phyloP scores from a whole-genome alignment of 2,888 invertebrate species.

The Campopleginae sp. region DNA sequence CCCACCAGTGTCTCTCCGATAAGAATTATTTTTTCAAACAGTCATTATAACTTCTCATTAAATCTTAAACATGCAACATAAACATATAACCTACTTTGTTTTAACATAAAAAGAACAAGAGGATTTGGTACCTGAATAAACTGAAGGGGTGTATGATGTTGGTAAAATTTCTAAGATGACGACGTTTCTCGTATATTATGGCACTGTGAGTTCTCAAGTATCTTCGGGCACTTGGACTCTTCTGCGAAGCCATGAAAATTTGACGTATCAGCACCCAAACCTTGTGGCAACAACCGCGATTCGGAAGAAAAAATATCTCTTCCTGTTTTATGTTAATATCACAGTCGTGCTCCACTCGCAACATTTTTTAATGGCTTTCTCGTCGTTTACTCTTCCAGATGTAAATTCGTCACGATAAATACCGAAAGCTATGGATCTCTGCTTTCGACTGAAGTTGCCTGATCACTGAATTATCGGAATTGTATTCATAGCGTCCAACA shows the following conservation, averaged over 20 bases:
- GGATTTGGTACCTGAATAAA: constrained; percentile 76
- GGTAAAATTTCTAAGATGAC: constrained; percentile 74
- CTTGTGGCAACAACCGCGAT: constrained; percentile 68
- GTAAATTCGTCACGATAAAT: constrained; percentile 16
- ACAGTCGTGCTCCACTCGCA: constrained; percentile 74
- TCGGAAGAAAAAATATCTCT: constrained; percentile 74
- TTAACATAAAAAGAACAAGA: constrained; percentile 16
- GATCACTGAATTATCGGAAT: constrained; percentile 14
- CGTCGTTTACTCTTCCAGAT: constrained; percentile 33
- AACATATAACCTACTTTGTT: constrained; percentile 5
- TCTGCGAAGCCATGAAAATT: constrained; percentile 78
- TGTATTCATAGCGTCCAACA: neutral
- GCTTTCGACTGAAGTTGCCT: constrained; percentile 48
- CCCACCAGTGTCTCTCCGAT: constrained; percentile 80
- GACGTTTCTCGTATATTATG: constrained; percentile 77
- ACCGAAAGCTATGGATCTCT: neutral
- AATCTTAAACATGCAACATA: neutral
- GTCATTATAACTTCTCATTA: neutral
- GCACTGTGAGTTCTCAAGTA: constrained; percentile 79
- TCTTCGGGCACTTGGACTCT: constrained; percentile 77
- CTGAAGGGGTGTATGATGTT: constrained; percentile 81
- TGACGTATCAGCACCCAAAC: constrained; percentile 67
- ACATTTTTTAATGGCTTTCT: constrained; percentile 50
- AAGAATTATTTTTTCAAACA: constrained; percentile 31
- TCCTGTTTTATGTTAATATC: constrained; percentile 71